These are phyloP conservation scores for Platorchestia sp. DNA, from an alignment of 1,140 invertebrate genomes.

Conservation along the genomic window DNA sequence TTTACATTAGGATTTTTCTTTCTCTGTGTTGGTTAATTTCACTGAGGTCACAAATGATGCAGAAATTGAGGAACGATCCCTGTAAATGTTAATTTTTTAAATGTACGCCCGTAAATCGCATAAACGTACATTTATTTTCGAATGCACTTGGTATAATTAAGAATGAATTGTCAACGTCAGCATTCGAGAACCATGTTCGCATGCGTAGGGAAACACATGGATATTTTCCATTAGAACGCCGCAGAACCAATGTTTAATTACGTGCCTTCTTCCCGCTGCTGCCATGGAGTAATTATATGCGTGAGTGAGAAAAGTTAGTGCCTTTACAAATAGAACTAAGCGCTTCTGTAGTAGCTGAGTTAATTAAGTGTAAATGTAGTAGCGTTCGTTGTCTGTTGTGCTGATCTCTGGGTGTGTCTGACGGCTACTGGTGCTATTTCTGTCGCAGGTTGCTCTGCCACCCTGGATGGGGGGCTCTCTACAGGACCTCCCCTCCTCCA, in stretches of 20 bases:
- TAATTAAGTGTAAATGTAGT: conserved; percentile 39
- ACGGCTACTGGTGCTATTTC: conserved; percentile 49
- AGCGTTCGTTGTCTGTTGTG: neutral
- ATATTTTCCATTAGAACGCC: neutral
- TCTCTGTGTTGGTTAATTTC: neutral
- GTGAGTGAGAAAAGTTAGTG: conserved; percentile 11
- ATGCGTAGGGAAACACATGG: neutral
- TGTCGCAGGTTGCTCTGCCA: conserved; percentile 49
- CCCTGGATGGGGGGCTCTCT: conserved; percentile 43
- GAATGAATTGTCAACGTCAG: neutral
- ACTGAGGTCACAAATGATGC: neutral
- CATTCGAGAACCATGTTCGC: neutral
- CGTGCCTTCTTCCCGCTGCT: conserved; percentile 36
- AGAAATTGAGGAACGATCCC: neutral
- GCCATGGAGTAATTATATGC: conserved; percentile 18
- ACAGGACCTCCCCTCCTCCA: neutral
- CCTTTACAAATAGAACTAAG: conserved; percentile 16
- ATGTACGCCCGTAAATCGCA: no score
- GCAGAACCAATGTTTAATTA: neutral
- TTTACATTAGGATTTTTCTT: no score
- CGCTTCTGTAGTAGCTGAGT: conserved; percentile 18
- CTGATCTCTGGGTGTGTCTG: conserved; percentile 44
- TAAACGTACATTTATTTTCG: neutral
- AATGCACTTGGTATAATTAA: neutral
- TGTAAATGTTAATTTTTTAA: neutral